Base-by-base conservation (phyloP, 2,797 vertebrate genomes). In the Danio kyathit region DNA sequence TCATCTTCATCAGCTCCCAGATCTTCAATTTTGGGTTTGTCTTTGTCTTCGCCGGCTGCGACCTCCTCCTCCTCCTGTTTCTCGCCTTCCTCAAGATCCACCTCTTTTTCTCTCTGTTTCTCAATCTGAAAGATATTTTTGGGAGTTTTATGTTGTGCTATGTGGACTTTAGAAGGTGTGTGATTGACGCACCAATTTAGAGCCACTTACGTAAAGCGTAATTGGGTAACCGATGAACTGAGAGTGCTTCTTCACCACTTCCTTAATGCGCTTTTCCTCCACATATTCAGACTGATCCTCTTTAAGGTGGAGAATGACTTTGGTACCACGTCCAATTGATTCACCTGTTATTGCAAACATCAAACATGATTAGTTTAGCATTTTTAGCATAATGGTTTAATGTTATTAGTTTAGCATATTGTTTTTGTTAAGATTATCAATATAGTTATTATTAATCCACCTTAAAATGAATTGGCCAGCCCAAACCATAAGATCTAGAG, bases 171-270 rank as follows among this genome's bases (percentile, higher is more conserved):
- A 16, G 19, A 0, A 2, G 6, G 51, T 71, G 56, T 56, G 10
- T n/a, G 8, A 51, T 71, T 7, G 29, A 29, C 29, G 29, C 29
- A 29, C 29, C 29, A 29, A 29, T 29, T 29, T 29, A 29, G 3
- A 29, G 29, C 29, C 0, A 94, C 97, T 10, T 94, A 97, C 96
- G 70, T 96, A 97, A 0, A 98, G 94, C 0, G 96, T 98, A 54
- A 98, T 98, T 0, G 97, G 97, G 80, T 98, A 98, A 52, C 98
- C 97, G 0, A 99, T 99, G 82, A 99, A 99, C 90, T 99, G 98
- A 0, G 97, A 99, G 84, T 99, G 97, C 54, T 98, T 98, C 88
- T 98, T 98, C 57, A 98, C 96, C 0, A 97, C 96, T 77, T 97
- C 97, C 87, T 98, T 98, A 69, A 98, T 79, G 0, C 96, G 86